phyloP scores from a whole-genome alignment of 2,113 vertebrate genomes.

The Ameiurus melas region DNA sequence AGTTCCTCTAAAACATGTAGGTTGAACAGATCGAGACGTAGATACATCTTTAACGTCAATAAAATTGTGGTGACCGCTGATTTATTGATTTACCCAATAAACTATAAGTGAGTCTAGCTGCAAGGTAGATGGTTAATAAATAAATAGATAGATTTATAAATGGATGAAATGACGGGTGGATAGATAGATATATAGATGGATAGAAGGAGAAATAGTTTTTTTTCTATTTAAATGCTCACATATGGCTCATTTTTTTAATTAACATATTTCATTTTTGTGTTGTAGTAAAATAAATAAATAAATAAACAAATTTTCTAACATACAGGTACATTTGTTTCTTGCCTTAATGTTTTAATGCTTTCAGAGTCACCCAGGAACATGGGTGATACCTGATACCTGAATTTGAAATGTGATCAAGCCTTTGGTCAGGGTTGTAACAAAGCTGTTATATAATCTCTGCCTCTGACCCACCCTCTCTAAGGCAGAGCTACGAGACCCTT shows the following conservation, averaged over 20 bases:
- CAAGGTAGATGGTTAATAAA: neutral
- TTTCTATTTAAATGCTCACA: neutral
- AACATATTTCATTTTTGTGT: neutral
- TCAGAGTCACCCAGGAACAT: neutral
- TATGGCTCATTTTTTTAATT: neutral
- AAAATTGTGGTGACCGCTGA: too few relatives aligned
- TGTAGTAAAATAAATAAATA: neutral
- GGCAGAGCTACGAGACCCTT: neutral
- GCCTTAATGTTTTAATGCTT: neutral
- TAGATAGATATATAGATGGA: neutral
- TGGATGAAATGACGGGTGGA: neutral
- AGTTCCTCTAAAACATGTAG: neutral
- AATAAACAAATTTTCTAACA: too few relatives aligned
- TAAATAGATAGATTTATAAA: neutral
- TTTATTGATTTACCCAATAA: too few relatives aligned
- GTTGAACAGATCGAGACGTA: neutral
- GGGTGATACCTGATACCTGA: neutral
- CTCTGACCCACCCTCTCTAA: neutral
- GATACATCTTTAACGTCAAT: neutral
- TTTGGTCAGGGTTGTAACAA: neutral
- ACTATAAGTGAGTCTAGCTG: too few relatives aligned
- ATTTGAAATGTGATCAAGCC: too few relatives aligned
- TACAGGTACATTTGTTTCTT: neutral
- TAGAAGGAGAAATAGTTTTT: neutral
- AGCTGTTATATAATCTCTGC: neutral